phyloP scores from a whole-genome alignment of 2,113 vertebrate species.

The Perca flavescens region DNA sequence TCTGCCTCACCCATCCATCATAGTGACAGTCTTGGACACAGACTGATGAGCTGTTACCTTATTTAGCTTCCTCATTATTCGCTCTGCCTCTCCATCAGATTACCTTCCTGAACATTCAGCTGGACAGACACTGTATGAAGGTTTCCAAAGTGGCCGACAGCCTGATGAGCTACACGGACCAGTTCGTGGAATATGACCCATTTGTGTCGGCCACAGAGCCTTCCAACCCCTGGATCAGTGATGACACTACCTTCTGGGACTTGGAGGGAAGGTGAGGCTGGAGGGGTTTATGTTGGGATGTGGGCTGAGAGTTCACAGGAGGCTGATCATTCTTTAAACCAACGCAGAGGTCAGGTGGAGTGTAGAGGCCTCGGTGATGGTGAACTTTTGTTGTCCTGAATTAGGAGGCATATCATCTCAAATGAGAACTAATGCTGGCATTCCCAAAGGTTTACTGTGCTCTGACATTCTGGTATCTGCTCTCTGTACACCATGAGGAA shows the following conservation, averaged over 20 bases:
- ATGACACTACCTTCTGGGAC: constrained; percentile 93
- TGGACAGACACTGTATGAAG: constrained; percentile 98
- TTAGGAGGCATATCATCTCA: constrained; percentile 26
- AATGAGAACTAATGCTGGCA: constrained; percentile 4
- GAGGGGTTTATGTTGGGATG: background rate
- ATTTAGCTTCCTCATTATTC: constrained; percentile 64
- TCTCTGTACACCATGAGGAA: background rate
- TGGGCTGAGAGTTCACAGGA: background rate
- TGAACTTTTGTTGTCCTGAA: constrained; percentile 14
- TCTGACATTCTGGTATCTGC: background rate
- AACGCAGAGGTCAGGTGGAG: constrained; percentile 14
- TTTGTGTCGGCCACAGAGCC: constrained; percentile 91
- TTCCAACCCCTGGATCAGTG: constrained; percentile 95
- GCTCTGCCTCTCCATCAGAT: constrained; percentile 84
- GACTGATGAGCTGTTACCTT: constrained; percentile 55
- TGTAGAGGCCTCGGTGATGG: background rate
- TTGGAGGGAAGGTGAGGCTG: constrained; percentile 90
- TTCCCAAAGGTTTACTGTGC: constrained; percentile 28
- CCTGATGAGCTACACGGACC: constrained; percentile 93
- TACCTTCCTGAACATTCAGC: constrained; percentile 92
- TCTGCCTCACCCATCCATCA: constrained; percentile 56
- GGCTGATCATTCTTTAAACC: constrained; percentile 17
- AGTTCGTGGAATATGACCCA: constrained; percentile 94
- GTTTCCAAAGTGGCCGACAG: constrained; percentile 99
- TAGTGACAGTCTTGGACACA: constrained; percentile 14